phyloP scores from a whole-genome alignment of 2,797 vertebrate genomes.

The Pogonophryne albipinna region DNA sequence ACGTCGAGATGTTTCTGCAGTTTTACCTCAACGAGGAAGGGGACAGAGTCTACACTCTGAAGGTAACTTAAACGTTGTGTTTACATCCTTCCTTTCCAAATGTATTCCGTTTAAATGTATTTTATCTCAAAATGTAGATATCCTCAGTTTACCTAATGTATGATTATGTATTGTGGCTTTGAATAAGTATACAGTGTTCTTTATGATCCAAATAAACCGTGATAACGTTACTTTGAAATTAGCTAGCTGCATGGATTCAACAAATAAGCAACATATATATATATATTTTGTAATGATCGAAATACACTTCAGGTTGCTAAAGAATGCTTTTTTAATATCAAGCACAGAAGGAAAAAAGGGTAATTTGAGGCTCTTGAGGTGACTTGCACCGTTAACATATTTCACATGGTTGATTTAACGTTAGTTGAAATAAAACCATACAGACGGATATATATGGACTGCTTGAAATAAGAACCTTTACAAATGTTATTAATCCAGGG shows the following conservation, averaged over 20 bases:
- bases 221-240: neutral
- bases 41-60: conserved; percentile 90
- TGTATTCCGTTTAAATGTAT: fast-evolving
- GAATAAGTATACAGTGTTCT: fast-evolving
- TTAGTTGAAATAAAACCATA: neutral
- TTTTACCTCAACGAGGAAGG: conserved; percentile 88
- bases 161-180: neutral
- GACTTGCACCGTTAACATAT: neutral
- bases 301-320: neutral
- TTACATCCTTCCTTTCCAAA: neutral
- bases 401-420: neutral
- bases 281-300: too few relatives aligned
- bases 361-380: neutral
- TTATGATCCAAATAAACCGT: fast-evolving
- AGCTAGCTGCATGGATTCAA: neutral
- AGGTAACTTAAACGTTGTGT: conserved; percentile 78
- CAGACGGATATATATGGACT: neutral
- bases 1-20: conserved; percentile 89
- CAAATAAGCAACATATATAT: neutral
- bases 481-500: neutral
- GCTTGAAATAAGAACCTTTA: neutral
- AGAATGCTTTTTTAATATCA: neutral
- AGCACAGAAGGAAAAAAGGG: neutral
- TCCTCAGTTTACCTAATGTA: fast-evolving
- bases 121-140: neutral